Evolutionary conservation across 2,797 vertebrate species (phyloP), one percentile per base, ranked within the genome.

Genomic region (Urosaurus nigricauda): DNA sequence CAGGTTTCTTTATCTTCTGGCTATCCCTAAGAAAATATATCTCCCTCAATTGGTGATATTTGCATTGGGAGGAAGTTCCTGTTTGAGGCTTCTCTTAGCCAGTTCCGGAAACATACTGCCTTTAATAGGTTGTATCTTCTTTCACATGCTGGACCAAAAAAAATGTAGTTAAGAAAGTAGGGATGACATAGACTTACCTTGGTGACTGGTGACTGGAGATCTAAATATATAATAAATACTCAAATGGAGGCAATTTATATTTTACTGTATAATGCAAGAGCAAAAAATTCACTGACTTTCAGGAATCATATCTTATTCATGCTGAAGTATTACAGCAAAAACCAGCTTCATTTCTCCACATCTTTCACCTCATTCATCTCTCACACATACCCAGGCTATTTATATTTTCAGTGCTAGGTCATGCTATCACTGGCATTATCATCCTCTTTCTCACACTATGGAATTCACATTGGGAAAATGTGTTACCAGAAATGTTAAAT

Each of bases 201-300:
- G 56, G 29, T 75, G 74, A 83, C 56, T 74, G 56, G 29, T 75
- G 74, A 83, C 56, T 51, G 71, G 71, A 83, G 16, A 83, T 47
- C 37, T 82, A 75, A 51, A 78, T 53, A 32, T 53, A 74, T 88
- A 82, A 88, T 74, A 63, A 82, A 63, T 74, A 75, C 32, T 37
- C 12, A 83, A 47, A 75, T 35, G 43, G n/a, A 89, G 40, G 35
- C 17, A 68, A 77, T 88, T 88, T 78, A 40, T 47, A 56, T 85
- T 75, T 89, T 86, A n/a, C n/a, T n/a, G n/a, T n/a, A 81, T 68
- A 53, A 51, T 68, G 29, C 70, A 78, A 84, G 35, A 90, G 87
- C 74, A 85, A 92, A 93, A 95, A 94, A 92, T 91, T 93, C 84
- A 91, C 77, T 87, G 90, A 51, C 86, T 84, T 90, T 92, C 89